These are phyloP conservation scores for Trialeurodes vaporariorum DNA, from an alignment of 1,140 invertebrate species.

Conservation along the genomic window DNA sequence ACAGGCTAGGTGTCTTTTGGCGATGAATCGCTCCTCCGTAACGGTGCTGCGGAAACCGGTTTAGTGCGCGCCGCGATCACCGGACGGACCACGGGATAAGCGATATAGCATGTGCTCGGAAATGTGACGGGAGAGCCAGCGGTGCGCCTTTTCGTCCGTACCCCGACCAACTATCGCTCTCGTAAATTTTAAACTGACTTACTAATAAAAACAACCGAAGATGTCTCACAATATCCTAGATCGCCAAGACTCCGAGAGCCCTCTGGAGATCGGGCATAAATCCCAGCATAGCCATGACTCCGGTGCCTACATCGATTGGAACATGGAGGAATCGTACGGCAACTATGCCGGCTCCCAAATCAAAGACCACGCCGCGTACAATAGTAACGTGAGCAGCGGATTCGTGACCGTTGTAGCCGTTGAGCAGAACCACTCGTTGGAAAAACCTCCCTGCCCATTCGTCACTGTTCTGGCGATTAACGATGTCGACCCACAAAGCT, in stretches of 20 bases:
- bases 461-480: conserved; percentile 40
- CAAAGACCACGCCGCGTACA: conserved; percentile 13
- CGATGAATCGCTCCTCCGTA: neutral
- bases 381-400: conserved; percentile 29
- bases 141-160: too few relatives aligned
- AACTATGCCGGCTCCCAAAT: neutral
- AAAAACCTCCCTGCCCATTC: conserved; percentile 33
- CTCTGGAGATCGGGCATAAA: conserved; percentile 25
- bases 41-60: neutral
- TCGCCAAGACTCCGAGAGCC: neutral
- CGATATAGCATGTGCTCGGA: too few relatives aligned
- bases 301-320: conserved; percentile 29
- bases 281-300: conserved; percentile 29
- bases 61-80: neutral
- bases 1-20: neutral
- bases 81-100: too few relatives aligned
- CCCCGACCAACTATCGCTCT: too few relatives aligned
- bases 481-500: conserved; percentile 29
- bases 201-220: too few relatives aligned
- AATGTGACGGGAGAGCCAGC: neutral
- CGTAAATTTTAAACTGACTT: too few relatives aligned
- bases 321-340: conserved; percentile 18
- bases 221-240: too few relatives aligned
- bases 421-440: conserved; percentile 31
- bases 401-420: conserved; percentile 58